phyloP scores from a whole-genome alignment of 2,797 vertebrate species.

The Telmatherina bonti region DNA sequence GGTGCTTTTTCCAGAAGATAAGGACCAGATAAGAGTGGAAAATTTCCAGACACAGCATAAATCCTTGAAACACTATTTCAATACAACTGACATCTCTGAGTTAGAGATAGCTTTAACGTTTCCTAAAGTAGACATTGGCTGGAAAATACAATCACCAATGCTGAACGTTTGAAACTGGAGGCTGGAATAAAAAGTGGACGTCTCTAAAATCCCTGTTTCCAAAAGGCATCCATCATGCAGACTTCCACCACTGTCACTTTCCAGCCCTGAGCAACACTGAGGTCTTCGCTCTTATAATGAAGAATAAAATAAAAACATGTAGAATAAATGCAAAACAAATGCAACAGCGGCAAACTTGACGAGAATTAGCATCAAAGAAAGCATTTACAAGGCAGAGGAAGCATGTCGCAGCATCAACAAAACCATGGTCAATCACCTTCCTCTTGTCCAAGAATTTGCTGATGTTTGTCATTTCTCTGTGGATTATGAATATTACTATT shows the following conservation, averaged over 20 bases:
- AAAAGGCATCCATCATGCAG: constrained; percentile 11
- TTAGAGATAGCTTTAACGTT: background rate
- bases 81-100: background rate
- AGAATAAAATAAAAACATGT: background rate
- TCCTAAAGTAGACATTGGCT: background rate
- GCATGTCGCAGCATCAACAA: background rate
- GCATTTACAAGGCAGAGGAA: background rate
- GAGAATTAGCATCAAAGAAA: background rate
- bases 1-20: background rate
- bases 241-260: constrained; percentile 21
- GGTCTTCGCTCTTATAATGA: background rate
- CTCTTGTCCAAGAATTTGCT: background rate
- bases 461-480: too few relatives aligned
- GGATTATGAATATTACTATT: background rate
- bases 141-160: too few relatives aligned
- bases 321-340: background rate
- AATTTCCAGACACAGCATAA: background rate
- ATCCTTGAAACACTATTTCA: background rate
- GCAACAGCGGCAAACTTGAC: background rate
- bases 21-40: background rate
- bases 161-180: too few relatives aligned
- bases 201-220: constrained; percentile 4
- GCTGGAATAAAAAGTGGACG: background rate
- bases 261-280: background rate
- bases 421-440: background rate